Percentiles rank a stretch among this genome's conserved stretches.
phyloP scores from a whole-genome alignment of 2,113 vertebrate genomes.

The Chrysochloris asiatica region DNA sequence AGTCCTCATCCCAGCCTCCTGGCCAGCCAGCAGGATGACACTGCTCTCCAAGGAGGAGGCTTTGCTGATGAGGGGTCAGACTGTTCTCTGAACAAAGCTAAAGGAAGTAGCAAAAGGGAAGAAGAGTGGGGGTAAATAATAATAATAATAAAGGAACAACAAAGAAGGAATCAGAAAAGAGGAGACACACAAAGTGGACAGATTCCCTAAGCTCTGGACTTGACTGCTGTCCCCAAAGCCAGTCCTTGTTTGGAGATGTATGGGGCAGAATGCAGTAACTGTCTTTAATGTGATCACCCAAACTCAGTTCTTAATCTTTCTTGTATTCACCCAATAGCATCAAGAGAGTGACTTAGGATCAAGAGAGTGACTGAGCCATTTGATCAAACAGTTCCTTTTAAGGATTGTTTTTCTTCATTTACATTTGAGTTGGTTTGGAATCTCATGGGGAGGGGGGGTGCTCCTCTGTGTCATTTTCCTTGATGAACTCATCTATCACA shows the following conservation, averaged over 20 bases:
- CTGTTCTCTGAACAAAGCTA: neutral
- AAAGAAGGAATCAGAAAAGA: neutral
- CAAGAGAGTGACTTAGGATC: neutral
- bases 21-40: neutral
- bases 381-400: neutral
- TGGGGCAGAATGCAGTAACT: neutral
- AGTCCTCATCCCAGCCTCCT: too few relatives aligned
- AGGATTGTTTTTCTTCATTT: neutral
- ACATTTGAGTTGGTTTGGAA: neutral
- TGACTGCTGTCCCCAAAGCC: rapidly evolving
- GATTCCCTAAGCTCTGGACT: neutral
- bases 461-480: neutral
- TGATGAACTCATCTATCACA: neutral
- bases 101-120: neutral
- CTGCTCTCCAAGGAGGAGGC: neutral
- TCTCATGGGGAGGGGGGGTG: neutral
- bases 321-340: neutral
- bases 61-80: neutral
- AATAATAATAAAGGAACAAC: neutral
- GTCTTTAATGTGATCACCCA: neutral
- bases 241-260: neutral
- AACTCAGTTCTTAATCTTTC: neutral
- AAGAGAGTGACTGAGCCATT: neutral
- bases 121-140: neutral
- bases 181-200: neutral